Base-by-base conservation (phyloP, 2,113 vertebrate genomes). In the Lampris incognitus region DNA sequence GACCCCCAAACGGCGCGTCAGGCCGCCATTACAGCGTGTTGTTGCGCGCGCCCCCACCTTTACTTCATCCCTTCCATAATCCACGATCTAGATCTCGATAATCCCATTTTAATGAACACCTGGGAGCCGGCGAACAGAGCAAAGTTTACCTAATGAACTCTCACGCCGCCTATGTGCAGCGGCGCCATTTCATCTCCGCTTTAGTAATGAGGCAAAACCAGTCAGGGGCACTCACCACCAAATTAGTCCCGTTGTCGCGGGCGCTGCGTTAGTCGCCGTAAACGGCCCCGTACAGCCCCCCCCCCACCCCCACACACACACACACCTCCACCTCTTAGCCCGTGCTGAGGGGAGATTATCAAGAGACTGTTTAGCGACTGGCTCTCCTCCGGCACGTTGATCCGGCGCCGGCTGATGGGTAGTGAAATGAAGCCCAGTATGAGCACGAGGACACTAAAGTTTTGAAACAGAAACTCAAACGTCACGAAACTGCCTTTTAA, bases 291-390 rank as follows among this genome's bases (percentile, higher is more conserved):
- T 87, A 83, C 85, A 83, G 75, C 87, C 69, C 7, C 76, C 24
- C 87, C 69, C 7, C 76, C 24, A 24, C 24, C 24, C 24, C 24
- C 24, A 24, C 24, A 24, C 24, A n/a, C n/a, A n/a, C 24, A 0
- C 24, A 0, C 24, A 83, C 77, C 87, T 66, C 7, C 81, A 51
- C 42, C 67, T 42, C 76, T 86, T 88, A 66, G 77, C 77, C 81
- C 55, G 73, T 81, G 74, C 78, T 76, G 62, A 77, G 74, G 66
- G 75, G 69, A 74, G 83, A 90, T 91, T 82, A 88, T 74, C 76
- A 87, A 74, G 78, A 82, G 80, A 86, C 87, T 80, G 87, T 89
- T 87, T 79, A 88, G 82, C 74, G 72, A 78, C 77, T 74, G 24
- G 82, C 69, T 4, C 41, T 1, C 54, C 77, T 87, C 68, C 61